Percentiles rank a stretch among this genome's conserved stretches.
These are phyloP conservation scores for Cacoxenus indagator DNA, from an alignment of 2,888 invertebrate species.

Conservation along the genomic window DNA sequence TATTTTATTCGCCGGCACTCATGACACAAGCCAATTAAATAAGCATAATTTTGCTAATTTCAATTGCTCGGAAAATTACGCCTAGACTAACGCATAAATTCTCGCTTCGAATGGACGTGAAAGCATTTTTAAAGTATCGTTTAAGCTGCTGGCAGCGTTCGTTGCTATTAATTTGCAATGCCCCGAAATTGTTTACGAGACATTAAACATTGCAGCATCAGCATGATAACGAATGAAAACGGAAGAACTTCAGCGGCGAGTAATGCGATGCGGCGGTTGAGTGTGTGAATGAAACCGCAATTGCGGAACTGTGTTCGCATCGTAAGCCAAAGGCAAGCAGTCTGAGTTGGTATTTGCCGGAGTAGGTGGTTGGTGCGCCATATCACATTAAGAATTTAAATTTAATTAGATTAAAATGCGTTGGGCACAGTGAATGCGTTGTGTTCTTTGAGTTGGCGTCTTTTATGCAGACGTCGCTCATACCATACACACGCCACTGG, in stretches of 20 bases:
- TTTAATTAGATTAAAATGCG: slow-evolving; percentile 62
- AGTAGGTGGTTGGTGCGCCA: slow-evolving; percentile 37
- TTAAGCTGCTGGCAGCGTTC: slow-evolving; percentile 18
- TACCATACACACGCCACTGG: slow-evolving; percentile 14
- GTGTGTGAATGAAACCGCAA: not conserved
- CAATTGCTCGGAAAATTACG: slow-evolving; percentile 54
- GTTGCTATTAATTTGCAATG: slow-evolving; percentile 48
- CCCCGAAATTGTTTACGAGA: slow-evolving; percentile 53
- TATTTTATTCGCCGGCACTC: slow-evolving; percentile 26
- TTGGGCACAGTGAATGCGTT: slow-evolving; percentile 35
- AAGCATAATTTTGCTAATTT: slow-evolving; percentile 31
- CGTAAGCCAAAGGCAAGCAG: not conserved
- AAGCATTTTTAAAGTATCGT: slow-evolving; percentile 28
- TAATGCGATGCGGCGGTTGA: not conserved
- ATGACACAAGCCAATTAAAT: not conserved
- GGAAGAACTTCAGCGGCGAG: not conserved
- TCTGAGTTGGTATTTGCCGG: slow-evolving; percentile 16
- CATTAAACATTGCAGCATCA: slow-evolving; percentile 56
- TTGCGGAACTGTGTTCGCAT: not conserved
- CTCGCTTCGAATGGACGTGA: not conserved
- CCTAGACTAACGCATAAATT: not conserved
- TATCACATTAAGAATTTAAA: slow-evolving; percentile 60
- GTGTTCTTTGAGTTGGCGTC: slow-evolving; percentile 1
- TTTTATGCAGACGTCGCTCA: slow-evolving; percentile 10
- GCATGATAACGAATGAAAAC: slow-evolving; percentile 33